These are phyloP conservation scores for Mamestra configurata DNA, from an alignment of 1,140 invertebrate species.

Conservation along the genomic window DNA sequence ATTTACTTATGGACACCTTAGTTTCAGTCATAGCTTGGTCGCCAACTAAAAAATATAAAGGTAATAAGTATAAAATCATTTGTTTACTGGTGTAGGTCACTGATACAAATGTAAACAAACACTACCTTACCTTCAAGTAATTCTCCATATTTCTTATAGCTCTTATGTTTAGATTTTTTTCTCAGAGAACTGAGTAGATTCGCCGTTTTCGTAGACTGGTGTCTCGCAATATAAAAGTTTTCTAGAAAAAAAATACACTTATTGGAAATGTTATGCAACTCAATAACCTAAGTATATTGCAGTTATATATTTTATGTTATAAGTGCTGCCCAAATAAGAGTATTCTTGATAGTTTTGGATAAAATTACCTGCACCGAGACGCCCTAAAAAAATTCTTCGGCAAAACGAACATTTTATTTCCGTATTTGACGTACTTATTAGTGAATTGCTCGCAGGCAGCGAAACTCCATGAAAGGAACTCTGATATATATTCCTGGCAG, in stretches of 20 bases:
- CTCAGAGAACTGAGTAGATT: conserved; percentile 73
- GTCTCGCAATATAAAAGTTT: conserved; percentile 69
- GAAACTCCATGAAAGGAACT: conserved; percentile 72
- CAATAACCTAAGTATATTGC: conserved; percentile 56
- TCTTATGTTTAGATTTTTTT: conserved; percentile 80
- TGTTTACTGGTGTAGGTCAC: background rate
- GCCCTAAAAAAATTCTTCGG: conserved; percentile 74
- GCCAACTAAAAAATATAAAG: conserved; percentile 88
- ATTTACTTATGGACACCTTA: conserved; percentile 90
- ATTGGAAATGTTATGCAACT: conserved; percentile 79
- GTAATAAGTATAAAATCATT: conserved; percentile 47
- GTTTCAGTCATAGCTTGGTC: conserved; percentile 89
- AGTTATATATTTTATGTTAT: conserved; percentile 67
- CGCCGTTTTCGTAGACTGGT: conserved; percentile 82
- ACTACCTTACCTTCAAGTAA: conserved; percentile 79
- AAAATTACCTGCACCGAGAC: conserved; percentile 70
- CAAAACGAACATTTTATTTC: conserved; percentile 84
- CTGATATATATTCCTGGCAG: conserved; percentile 78
- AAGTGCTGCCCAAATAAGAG: background rate
- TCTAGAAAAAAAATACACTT: conserved; percentile 69
- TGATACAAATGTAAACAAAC: conserved; percentile 53
- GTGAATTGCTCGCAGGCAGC: conserved; percentile 64
- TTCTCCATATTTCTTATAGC: conserved; percentile 84
- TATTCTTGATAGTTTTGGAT: conserved; percentile 14
- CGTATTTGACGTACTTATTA: conserved; percentile 64